Percentiles rank a stretch among this genome's conserved stretches.
These are phyloP conservation scores for Orchesella flavescens DNA, from an alignment of 2,888 invertebrate species.

Conservation along the genomic window DNA sequence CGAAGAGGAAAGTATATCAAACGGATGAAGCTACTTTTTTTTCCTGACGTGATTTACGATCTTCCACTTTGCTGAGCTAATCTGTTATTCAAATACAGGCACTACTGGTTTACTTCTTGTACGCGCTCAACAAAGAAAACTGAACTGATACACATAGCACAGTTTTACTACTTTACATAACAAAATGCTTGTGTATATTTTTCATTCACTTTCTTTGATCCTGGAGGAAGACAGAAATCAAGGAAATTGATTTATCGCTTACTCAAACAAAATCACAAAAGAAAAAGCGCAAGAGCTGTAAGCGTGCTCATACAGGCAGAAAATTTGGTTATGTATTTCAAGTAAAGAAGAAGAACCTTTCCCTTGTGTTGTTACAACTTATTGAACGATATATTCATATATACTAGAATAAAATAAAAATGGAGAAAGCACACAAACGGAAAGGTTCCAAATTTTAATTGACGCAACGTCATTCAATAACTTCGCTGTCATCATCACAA, in stretches of 20 bases:
- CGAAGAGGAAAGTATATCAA: neutral
- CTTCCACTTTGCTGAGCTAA: slow-evolving; percentile 34
- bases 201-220: slow-evolving; percentile 5
- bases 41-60: slow-evolving; percentile 50
- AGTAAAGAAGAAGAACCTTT: neutral
- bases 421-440: too few species aligned
- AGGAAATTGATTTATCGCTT: slow-evolving; percentile 44
- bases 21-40: slow-evolving; percentile 8
- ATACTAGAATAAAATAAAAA: too few species aligned
- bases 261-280: slow-evolving; percentile 18
- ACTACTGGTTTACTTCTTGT: neutral
- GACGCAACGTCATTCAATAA: too few species aligned
- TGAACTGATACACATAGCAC: too few species aligned
- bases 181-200: too few species aligned
- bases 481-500: too few species aligned
- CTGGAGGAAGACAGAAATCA: neutral
- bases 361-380: too few species aligned
- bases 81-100: slow-evolving; percentile 54
- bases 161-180: too few species aligned
- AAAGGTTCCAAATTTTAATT: too few species aligned
- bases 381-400: neutral
- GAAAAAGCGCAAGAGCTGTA: too few species aligned
- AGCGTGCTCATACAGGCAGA: slow-evolving; percentile 28
- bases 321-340: slow-evolving; percentile 32
- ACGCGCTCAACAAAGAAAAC: too few species aligned